Conservation (phyloP, 2,113 vertebrate genomes). For the Tychaedon coryphoeus region DNA sequence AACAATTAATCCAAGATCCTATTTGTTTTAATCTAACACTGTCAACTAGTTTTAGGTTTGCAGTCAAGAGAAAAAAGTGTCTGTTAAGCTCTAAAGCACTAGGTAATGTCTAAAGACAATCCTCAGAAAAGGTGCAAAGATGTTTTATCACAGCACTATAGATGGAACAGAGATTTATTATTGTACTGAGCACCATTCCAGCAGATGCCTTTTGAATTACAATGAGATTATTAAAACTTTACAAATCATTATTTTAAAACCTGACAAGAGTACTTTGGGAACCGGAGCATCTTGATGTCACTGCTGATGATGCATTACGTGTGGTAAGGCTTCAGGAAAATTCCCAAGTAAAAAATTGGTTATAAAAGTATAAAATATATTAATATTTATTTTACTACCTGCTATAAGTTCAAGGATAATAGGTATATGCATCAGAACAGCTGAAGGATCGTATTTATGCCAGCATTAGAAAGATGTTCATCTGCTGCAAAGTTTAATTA, state of each 20-base stretch:
- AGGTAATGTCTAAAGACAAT: constrained; percentile 69
- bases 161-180: constrained; percentile 71
- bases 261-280: constrained; percentile 68
- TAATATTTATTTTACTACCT: constrained; percentile 71
- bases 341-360: constrained; percentile 69
- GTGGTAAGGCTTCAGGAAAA: constrained; percentile 66
- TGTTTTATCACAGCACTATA: constrained; percentile 62
- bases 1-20: constrained; percentile 67
- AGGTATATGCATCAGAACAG: constrained; percentile 48
- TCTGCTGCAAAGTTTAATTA: constrained; percentile 65
- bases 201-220: constrained; percentile 71
- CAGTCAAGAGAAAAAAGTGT: constrained; percentile 37
- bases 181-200: constrained; percentile 55
- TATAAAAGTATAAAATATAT: constrained; percentile 70
- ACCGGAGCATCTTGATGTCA: constrained; percentile 58
- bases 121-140: constrained; percentile 61
- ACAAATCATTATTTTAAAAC: constrained; percentile 74
- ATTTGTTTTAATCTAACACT: constrained; percentile 60
- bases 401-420: constrained; percentile 61
- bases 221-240: constrained; percentile 80
- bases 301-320: constrained; percentile 66
- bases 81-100: constrained; percentile 51
- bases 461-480: constrained; percentile 32
- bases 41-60: constrained; percentile 64
- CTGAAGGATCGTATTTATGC: constrained; percentile 16